A percentile compares a stretch with the other conserved stretches of the same genome.
phyloP scores from a whole-genome alignment of 2,797 vertebrate species.

The Synaphobranchus kaupii region DNA sequence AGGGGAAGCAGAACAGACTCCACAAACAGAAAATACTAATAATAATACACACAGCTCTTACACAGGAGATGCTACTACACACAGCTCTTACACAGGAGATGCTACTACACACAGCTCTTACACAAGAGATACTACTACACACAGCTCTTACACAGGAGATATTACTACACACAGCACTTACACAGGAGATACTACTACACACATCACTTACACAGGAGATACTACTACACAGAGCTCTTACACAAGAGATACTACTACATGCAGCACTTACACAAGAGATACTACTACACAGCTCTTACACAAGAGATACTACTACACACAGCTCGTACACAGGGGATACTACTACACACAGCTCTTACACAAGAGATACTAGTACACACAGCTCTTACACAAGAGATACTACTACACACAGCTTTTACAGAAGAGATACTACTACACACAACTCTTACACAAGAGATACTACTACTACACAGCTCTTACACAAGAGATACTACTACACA shows the following conservation, averaged over 20 bases:
- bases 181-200: too few species aligned
- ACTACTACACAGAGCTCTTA: neutral
- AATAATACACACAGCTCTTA: constrained; percentile 29
- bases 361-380: neutral
- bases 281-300: too few species aligned
- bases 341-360: neutral
- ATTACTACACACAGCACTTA: constrained; percentile 36
- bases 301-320: too few species aligned
- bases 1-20: constrained; percentile 65
- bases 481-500: constrained; percentile 49
- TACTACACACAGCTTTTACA: neutral
- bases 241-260: too few species aligned
- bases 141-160: neutral
- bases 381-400: neutral
- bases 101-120: neutral
- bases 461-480: neutral
- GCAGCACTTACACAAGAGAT: too few species aligned
- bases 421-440: constrained; percentile 32
- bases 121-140: neutral
- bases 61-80: constrained; percentile 25
- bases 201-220: too few species aligned
- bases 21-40: constrained; percentile 55
- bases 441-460: constrained; percentile 23
- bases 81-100: constrained; percentile 28
- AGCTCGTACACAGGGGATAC: neutral